Evolutionary conservation across 2,113 vertebrate genomes (phyloP).

Genomic region (Haplochromis vanheusdeni): DNA sequence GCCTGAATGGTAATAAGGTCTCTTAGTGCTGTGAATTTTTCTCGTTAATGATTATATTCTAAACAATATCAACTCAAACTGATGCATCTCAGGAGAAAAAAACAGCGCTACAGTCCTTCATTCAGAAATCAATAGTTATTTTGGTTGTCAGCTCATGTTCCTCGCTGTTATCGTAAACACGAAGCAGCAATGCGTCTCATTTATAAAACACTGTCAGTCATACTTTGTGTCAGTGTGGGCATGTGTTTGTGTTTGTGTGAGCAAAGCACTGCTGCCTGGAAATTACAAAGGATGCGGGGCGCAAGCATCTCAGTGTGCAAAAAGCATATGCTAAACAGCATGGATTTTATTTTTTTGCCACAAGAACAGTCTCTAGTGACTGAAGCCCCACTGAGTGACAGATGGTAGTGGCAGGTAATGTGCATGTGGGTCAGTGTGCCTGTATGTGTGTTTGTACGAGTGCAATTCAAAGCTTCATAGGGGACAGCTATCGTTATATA

Average conservation of each 20-base stretch:
- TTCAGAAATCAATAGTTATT: background rate
- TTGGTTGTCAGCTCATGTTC: background rate
- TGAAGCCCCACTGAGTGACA: conserved; percentile 33
- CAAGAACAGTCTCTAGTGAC: conserved; percentile 2
- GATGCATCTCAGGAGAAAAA: background rate
- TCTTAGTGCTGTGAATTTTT: background rate
- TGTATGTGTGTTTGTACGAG: background rate
- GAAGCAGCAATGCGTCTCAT: background rate
- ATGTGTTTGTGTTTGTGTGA: background rate
- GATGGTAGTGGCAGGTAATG: conserved; percentile 36
- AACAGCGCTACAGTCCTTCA: rapidly evolving
- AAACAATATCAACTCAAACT: background rate
- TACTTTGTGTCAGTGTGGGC: background rate
- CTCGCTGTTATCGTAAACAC: background rate
- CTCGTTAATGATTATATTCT: background rate
- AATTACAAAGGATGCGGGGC: conserved; percentile 7
- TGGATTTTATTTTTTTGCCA: background rate
- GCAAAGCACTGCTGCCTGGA: background rate
- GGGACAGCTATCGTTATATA: background rate
- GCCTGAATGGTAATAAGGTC: conserved; percentile 27
- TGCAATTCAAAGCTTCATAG: background rate
- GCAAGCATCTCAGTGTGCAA: background rate
- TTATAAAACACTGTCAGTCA: background rate
- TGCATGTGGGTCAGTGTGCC: background rate
- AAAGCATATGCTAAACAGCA: conserved; percentile 20